Conservation (phyloP, 2,113 vertebrate genomes). For the Rattus norvegicus region DNA sequence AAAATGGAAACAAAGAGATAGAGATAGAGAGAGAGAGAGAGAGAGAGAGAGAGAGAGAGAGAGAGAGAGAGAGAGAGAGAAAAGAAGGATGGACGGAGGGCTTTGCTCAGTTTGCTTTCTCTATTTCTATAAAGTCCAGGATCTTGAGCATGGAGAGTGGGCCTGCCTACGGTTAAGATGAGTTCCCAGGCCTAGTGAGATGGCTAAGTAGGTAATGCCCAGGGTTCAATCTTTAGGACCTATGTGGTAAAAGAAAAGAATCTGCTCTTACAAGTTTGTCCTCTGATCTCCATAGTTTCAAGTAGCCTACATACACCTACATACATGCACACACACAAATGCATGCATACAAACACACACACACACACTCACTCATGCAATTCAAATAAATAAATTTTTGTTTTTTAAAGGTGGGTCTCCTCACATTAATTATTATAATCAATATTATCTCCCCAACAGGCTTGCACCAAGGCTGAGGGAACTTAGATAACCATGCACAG, state of each 20-base stretch:
- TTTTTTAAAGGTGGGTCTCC: not conserved
- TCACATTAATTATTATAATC: not conserved
- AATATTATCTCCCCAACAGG: not conserved
- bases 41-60: no score
- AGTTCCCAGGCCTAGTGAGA: no score
- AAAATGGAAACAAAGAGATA: no score
- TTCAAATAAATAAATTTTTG: not conserved
- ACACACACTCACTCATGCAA: not conserved
- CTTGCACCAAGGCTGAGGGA: not conserved
- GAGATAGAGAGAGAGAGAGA: no score
- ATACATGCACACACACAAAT: not conserved
- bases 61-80: no score
- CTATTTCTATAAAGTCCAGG: no score
- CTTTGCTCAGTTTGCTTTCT: no score
- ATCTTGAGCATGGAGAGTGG: no score
- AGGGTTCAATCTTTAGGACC: no score
- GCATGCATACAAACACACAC: not conserved
- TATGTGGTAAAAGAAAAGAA: not conserved
- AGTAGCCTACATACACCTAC: not conserved
- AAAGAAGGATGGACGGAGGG: no score
- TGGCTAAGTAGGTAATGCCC: no score
- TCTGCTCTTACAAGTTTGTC: not conserved
- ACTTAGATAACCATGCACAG: not conserved
- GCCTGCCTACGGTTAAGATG: no score
- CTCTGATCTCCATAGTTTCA: not conserved